Conservation (phyloP, 2,888 invertebrate species). For the Auanema sp. region DNA sequence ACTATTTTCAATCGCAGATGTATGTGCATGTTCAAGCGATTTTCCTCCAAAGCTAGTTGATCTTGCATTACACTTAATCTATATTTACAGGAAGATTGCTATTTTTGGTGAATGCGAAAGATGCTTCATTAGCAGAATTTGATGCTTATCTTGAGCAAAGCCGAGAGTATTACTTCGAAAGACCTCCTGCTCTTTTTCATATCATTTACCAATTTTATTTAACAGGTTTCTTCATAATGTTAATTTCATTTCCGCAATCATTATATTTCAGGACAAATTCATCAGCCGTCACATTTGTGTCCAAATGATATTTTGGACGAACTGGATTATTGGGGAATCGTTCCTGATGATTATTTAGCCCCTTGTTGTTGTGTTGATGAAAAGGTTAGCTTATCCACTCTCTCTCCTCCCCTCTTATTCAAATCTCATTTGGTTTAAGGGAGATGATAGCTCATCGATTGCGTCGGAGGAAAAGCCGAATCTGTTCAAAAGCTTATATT, state of each 20-base stretch:
- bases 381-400: conserved; percentile 12
- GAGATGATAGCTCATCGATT: conserved; percentile 31
- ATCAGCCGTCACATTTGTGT: conserved; percentile 66
- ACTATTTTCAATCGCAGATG: no score
- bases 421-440: conserved; percentile 11
- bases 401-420: not conserved
- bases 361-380: conserved; percentile 49
- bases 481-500: conserved; percentile 49
- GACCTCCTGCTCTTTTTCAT: conserved; percentile 53
- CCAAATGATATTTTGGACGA: conserved; percentile 67
- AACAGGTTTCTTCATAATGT: conserved; percentile 44
- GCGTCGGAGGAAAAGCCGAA: conserved; percentile 37
- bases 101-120: conserved; percentile 29
- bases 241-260: not conserved
- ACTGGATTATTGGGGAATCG: conserved; percentile 65
- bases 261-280: conserved; percentile 44
- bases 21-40: no score
- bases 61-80: no score
- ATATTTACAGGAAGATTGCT: conserved; percentile 41
- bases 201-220: conserved; percentile 57
- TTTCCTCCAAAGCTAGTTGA: no score
- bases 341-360: conserved; percentile 39
- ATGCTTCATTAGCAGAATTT: conserved; percentile 23
- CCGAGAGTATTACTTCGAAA: conserved; percentile 58
- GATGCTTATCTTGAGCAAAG: conserved; percentile 50